Percentiles rank a stretch among this genome's conserved stretches.
These are phyloP conservation scores for Dendrolimus punctatus DNA, from an alignment of 1,140 invertebrate genomes.

Conservation along the genomic window DNA sequence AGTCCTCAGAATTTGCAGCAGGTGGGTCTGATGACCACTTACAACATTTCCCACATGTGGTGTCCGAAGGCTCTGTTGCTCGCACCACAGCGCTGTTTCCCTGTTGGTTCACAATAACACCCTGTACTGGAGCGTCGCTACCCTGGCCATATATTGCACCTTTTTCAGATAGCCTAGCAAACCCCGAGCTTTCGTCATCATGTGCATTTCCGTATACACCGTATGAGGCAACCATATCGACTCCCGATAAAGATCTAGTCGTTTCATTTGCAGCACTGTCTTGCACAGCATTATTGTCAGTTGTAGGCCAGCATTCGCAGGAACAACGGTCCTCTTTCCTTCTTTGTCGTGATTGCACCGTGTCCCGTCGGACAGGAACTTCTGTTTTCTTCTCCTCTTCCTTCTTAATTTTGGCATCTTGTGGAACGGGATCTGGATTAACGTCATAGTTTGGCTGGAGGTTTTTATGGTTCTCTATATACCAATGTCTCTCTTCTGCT, in stretches of 20 bases:
- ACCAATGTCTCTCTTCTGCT: slow-evolving; percentile 69
- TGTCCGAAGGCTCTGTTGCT: slow-evolving; percentile 28
- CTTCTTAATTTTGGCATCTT: slow-evolving; percentile 66
- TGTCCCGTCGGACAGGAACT: slow-evolving; percentile 42
- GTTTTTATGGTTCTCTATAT: slow-evolving; percentile 69
- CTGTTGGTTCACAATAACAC: slow-evolving; percentile 68
- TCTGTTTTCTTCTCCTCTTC: slow-evolving; percentile 63
- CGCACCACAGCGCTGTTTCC: slow-evolving; percentile 66
- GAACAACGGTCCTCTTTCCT: slow-evolving; percentile 68
- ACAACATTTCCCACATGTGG: slow-evolving; percentile 47
- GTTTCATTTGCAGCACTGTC: slow-evolving; percentile 44
- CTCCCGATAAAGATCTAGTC: slow-evolving; percentile 59
- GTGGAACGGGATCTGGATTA: slow-evolving; percentile 38
- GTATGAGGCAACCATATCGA: slow-evolving; percentile 70
- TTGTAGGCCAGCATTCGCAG: slow-evolving; percentile 69
- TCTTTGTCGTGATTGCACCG: slow-evolving; percentile 47
- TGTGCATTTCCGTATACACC: slow-evolving; percentile 66
- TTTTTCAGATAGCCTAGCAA: slow-evolving; percentile 59
- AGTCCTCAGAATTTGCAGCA: slow-evolving; percentile 59
- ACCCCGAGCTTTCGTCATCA: slow-evolving; percentile 68
- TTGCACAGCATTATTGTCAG: slow-evolving; percentile 52
- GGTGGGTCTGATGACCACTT: slow-evolving; percentile 31
- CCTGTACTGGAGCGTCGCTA: slow-evolving; percentile 58
- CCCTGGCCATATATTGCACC: slow-evolving; percentile 48
- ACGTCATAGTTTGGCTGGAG: slow-evolving; percentile 50